Evolutionary conservation across 2,888 invertebrate species (phyloP).

Genomic region (Drosophila greeni): DNA sequence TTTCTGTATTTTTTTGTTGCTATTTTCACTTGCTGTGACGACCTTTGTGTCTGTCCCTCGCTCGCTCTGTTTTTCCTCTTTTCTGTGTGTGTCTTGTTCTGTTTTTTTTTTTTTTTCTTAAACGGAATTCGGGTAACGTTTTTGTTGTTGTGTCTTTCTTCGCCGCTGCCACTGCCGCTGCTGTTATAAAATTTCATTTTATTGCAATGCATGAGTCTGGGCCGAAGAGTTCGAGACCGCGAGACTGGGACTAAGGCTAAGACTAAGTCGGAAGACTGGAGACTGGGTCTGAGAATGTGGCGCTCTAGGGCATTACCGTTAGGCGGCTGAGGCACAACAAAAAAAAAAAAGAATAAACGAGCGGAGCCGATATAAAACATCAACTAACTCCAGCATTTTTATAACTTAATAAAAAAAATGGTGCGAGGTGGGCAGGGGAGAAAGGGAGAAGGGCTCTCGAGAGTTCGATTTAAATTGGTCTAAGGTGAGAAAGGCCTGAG

Average conservation of each 20-base stretch:
- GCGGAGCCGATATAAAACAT: slow-evolving; percentile 36
- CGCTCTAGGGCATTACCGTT: slow-evolving; percentile 58
- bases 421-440: slow-evolving; percentile 23
- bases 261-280: slow-evolving; percentile 3
- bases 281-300: slow-evolving; percentile 50
- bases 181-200: slow-evolving; percentile 67
- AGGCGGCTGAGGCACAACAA: slow-evolving; percentile 37
- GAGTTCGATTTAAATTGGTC: slow-evolving; percentile 70
- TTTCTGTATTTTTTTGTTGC: slow-evolving; percentile 37
- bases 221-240: slow-evolving; percentile 18
- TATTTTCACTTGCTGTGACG: slow-evolving; percentile 70
- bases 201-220: slow-evolving; percentile 62
- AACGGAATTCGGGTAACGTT: slow-evolving; percentile 41
- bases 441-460: slow-evolving; percentile 9
- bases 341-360: slow-evolving; percentile 11
- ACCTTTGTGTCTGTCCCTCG: slow-evolving; percentile 47
- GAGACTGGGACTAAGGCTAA: slow-evolving; percentile 2
- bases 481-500: slow-evolving; percentile 56
- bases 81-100: slow-evolving; percentile 21
- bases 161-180: slow-evolving; percentile 9
- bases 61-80: slow-evolving; percentile 20
- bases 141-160: slow-evolving; percentile 27
- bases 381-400: slow-evolving; percentile 52
- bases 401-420: slow-evolving; percentile 64
- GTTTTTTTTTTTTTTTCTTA: slow-evolving; percentile 24